These are phyloP conservation scores for Gobiocypris rarus DNA, from an alignment of 2,113 vertebrate species.

Conservation along the genomic window DNA sequence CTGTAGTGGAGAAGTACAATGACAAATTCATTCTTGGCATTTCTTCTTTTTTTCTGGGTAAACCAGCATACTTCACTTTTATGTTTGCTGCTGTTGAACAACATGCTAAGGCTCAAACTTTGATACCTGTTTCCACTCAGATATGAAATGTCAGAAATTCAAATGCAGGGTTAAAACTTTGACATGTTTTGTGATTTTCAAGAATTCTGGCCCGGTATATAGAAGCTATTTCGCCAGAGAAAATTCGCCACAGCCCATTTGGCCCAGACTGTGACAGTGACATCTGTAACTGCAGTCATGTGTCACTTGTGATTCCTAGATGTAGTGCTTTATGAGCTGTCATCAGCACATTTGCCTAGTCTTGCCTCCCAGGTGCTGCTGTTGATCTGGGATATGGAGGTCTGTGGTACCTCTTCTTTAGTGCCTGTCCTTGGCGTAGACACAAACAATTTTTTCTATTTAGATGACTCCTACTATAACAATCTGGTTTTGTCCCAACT, in stretches of 20 bases:
- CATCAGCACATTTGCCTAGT: not conserved
- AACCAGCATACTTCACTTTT: slow-evolving; percentile 10
- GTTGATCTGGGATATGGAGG: slow-evolving; percentile 13
- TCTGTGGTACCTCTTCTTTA: not conserved
- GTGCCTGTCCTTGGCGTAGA: not conserved
- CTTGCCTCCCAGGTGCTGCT: slow-evolving; percentile 14
- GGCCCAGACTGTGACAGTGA: not conserved
- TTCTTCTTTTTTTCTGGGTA: slow-evolving; percentile 7
- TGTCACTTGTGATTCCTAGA: not conserved
- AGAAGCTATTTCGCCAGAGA: not conserved
- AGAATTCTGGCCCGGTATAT: not conserved
- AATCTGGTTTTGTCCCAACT: slow-evolving; percentile 55
- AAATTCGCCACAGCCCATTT: slow-evolving; percentile 32
- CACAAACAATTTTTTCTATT: not conserved
- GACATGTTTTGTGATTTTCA: slow-evolving; percentile 39
- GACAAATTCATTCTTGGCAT: not conserved
- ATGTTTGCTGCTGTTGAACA: slow-evolving; percentile 39
- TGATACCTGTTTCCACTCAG: not conserved
- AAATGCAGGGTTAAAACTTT: not conserved
- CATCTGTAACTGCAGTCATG: not conserved
- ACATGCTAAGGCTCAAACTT: slow-evolving; percentile 25
- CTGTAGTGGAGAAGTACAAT: not conserved
- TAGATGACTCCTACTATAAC: slow-evolving; percentile 39
- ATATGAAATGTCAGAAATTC: not conserved
- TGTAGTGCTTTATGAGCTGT: slow-evolving; percentile 13